Evolutionary conservation across 1,140 invertebrate genomes (phyloP).

Genomic region (Scaptodrosophila lebanonensis): DNA sequence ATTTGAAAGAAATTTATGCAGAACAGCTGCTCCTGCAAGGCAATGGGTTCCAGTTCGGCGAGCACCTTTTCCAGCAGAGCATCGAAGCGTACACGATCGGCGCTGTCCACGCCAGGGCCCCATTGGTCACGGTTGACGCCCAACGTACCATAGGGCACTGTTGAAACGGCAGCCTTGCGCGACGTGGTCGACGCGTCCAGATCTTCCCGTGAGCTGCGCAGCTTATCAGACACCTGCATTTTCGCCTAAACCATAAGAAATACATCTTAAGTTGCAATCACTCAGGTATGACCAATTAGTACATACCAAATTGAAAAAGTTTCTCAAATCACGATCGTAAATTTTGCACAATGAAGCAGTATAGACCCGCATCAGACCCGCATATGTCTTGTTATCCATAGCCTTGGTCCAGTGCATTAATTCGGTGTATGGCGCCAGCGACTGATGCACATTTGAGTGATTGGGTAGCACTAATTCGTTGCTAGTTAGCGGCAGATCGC

Average conservation of each 20-base stretch:
- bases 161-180: slow-evolving; percentile 54
- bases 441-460: slow-evolving; percentile 87
- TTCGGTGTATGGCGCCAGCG: slow-evolving; percentile 89
- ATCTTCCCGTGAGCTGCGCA: slow-evolving; percentile 67
- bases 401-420: slow-evolving; percentile 94
- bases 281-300: neutral
- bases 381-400: slow-evolving; percentile 90
- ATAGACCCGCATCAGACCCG: slow-evolving; percentile 88
- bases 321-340: slow-evolving; percentile 89
- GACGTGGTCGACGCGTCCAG: slow-evolving; percentile 67
- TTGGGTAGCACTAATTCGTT: slow-evolving; percentile 85
- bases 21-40: slow-evolving; percentile 96
- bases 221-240: slow-evolving; percentile 68
- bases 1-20: slow-evolving; percentile 96
- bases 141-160: slow-evolving; percentile 69
- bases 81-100: slow-evolving; percentile 76
- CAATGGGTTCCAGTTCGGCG: slow-evolving; percentile 92
- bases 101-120: slow-evolving; percentile 64
- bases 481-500: slow-evolving; percentile 67
- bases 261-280: neutral
- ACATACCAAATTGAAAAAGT: slow-evolving; percentile 84
- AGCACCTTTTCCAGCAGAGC: slow-evolving; percentile 80
- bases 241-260: slow-evolving; percentile 77
- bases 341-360: slow-evolving; percentile 87
- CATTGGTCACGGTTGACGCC: slow-evolving; percentile 73